Evolutionary conservation across 2,888 invertebrate species (phyloP), one percentile per base, ranked within the genome.

Genomic region (Tortricodes alternella): DNA sequence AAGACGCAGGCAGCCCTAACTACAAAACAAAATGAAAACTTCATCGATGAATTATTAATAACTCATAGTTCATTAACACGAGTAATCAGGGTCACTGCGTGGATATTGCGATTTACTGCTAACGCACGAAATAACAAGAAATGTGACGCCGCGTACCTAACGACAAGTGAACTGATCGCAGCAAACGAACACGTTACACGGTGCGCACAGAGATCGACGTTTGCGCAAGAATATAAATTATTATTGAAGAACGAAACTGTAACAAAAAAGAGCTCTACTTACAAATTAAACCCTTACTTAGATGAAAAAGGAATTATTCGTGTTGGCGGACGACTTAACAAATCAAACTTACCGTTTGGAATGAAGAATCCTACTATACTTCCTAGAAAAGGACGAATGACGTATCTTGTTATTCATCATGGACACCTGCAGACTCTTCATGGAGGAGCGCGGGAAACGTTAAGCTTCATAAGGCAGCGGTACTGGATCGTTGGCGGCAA

Each of bases 11-110:
- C 9, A 9, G 9, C 27, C 9, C 27, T 6, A 43, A 15, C 13
- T 7, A 27, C 15, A 9, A 16, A 43, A 16, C 19, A 19, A 5
- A 19, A 32, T 13, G 4, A 46, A 32, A 5, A 46, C 11, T 1
- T 46, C 23, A 46, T n/a, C 15, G 23, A 46, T 35, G 23, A 5
- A 34, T 15, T 46, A n/a, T 15, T 46, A 9, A 2, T 7, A 11
- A 46, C 21, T 8, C 23, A 23, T 9, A 46, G 46, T 21, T 46
- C 46, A 23, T 46, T 46, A 6, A 46, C 21, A 9, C 46, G 46
- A 8, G 46, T 46, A 32, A 34, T 35, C n/a, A 13, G 46, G 13
- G 32, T 46, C 34, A 46, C 18, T 3, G 46, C 34, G 11, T 23
- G 18, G 29, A 6, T 38, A 0, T 9, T 19, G 38, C 38, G 38